Conservation (phyloP, 1,140 invertebrate genomes). For the Oedothorax gibbosus region DNA sequence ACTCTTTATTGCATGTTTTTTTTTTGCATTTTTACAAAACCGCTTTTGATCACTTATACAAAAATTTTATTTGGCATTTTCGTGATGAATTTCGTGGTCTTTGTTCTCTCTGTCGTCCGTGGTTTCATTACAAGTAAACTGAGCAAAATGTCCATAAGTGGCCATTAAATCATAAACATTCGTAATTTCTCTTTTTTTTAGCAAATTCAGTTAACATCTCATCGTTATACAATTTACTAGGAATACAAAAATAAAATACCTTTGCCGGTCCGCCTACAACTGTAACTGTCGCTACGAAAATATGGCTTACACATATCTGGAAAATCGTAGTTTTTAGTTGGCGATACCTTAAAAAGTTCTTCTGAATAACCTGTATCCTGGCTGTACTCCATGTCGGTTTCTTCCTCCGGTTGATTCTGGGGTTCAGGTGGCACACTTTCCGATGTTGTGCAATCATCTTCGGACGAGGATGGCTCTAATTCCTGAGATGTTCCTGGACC, state of each 20-base stretch:
- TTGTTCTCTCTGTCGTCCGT: neutral
- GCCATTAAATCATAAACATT: slow-evolving; percentile 2
- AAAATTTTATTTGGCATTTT: neutral
- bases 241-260: neutral
- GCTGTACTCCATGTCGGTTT: no score
- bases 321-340: no score
- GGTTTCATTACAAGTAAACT: neutral
- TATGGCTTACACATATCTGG: neutral
- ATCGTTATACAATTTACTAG: neutral
- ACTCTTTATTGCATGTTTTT: neutral
- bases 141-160: neutral
- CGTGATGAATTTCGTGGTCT: neutral
- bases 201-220: neutral
- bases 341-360: no score
- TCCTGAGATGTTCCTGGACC: no score
- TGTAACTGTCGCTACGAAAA: neutral
- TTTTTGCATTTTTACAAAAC: neutral
- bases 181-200: neutral
- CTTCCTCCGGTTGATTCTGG: no score
- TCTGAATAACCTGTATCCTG: no score
- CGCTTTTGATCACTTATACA: neutral
- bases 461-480: no score
- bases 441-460: no score
- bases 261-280: neutral
- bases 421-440: no score